These are phyloP conservation scores for Temnothorax rugatulus DNA, from an alignment of 2,888 invertebrate genomes.

Conservation along the genomic window DNA sequence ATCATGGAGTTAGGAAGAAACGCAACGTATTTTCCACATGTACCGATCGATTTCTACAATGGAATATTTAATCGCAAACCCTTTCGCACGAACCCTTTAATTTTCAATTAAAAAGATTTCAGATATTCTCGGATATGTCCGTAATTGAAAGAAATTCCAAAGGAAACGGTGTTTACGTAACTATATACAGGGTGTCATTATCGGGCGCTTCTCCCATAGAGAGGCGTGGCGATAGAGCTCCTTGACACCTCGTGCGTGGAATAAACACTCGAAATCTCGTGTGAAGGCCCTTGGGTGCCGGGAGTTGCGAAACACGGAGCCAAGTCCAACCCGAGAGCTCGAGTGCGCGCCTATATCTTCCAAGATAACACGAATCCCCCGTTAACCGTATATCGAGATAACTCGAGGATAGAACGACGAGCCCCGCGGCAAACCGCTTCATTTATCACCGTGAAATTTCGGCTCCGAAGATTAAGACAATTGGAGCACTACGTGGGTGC, in stretches of 20 bases:
- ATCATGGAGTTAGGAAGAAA: neutral
- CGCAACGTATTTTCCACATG: neutral
- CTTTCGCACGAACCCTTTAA: neutral
- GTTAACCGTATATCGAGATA: conserved; percentile 61
- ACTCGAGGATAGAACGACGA: conserved; percentile 40
- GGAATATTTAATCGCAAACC: neutral
- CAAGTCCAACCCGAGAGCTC: conserved; percentile 66
- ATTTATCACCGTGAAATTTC: conserved; percentile 47
- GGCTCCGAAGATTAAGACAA: neutral
- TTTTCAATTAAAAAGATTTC: neutral
- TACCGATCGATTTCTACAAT: neutral
- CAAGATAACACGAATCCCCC: conserved; percentile 72
- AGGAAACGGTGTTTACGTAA: conserved; percentile 31
- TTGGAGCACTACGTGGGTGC: no score
- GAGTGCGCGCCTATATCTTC: conserved; percentile 70
- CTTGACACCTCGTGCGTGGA: conserved; percentile 14
- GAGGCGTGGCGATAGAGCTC: conserved; percentile 23
- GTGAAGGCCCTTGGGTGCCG: conserved; percentile 16
- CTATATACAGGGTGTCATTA: conserved; percentile 36
- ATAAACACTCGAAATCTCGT: conserved; percentile 45
- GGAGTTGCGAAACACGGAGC: conserved; percentile 58
- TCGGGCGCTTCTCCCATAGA: conserved; percentile 10
- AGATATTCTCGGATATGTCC: neutral
- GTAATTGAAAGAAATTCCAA: neutral
- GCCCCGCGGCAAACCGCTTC: conserved; percentile 51